Evolutionary conservation across 2,797 vertebrate species (phyloP).

Genomic region (Pteronotus mesoamericanus): DNA sequence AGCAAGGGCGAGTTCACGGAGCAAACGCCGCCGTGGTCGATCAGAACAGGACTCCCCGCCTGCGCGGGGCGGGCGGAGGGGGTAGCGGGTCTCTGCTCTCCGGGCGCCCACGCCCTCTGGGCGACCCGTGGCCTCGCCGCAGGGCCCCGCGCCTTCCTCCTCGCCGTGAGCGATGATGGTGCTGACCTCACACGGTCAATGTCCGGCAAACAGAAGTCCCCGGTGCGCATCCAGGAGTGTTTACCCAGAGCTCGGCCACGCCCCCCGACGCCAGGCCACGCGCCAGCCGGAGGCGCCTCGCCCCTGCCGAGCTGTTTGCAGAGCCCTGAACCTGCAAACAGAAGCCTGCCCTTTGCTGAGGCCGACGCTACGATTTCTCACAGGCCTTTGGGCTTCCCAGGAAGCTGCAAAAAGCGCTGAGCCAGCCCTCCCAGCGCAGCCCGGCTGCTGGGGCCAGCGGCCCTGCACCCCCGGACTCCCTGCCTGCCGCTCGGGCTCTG

Average conservation of each 20-base stretch:
- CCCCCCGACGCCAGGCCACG: fast-evolving
- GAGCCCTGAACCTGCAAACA: background rate
- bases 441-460: fast-evolving
- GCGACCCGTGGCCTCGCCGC: too few relatives aligned
- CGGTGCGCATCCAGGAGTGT: fast-evolving
- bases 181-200: background rate
- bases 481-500: background rate
- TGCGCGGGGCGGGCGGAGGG: background rate
- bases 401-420: fast-evolving
- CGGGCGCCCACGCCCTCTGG: too few relatives aligned
- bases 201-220: fast-evolving
- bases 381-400: background rate
- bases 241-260: background rate
- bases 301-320: fast-evolving
- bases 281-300: fast-evolving
- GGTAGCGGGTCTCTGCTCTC: background rate
- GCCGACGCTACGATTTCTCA: fast-evolving
- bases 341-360: fast-evolving
- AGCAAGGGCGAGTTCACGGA: fast-evolving
- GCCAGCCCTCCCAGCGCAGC: background rate
- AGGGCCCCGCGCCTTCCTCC: background rate
- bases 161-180: fast-evolving
- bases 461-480: background rate
- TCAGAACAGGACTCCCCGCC: background rate
- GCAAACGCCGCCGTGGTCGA: fast-evolving